Evolutionary conservation across 2,888 invertebrate species (phyloP).

Genomic region (Hartigia nigra): DNA sequence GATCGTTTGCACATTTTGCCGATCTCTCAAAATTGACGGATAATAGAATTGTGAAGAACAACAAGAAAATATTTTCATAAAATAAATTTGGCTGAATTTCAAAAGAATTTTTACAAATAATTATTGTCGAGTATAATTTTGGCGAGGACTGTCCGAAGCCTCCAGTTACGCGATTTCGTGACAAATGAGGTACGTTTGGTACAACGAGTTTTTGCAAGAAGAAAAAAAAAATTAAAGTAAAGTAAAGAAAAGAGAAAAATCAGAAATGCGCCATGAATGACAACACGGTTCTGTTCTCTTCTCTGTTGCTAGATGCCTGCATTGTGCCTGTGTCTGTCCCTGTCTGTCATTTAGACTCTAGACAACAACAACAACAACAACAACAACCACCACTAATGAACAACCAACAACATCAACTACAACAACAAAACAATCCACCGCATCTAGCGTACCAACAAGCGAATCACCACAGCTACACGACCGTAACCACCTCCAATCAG

Average conservation of each 20-base stretch:
- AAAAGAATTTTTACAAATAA: neutral
- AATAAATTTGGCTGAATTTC: neutral
- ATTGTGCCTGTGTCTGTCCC: slow-evolving; percentile 68
- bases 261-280: slow-evolving; percentile 63
- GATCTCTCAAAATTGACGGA: neutral
- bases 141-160: neutral
- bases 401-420: slow-evolving; percentile 49
- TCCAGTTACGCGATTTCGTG: neutral
- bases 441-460: slow-evolving; percentile 67
- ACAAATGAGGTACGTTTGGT: neutral
- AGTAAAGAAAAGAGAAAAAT: slow-evolving; percentile 25
- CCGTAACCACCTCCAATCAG: slow-evolving; percentile 64
- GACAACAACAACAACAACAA: slow-evolving; percentile 65
- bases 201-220: neutral
- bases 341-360: slow-evolving; percentile 68
- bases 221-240: neutral
- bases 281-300: slow-evolving; percentile 70
- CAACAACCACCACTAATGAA: slow-evolving; percentile 56
- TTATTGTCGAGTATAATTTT: neutral
- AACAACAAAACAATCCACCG: slow-evolving; percentile 66
- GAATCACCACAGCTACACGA: slow-evolving; percentile 67
- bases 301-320: slow-evolving; percentile 97
- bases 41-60: neutral
- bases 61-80: neutral
- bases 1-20: neutral